Evolutionary conservation across 2,888 invertebrate species (phyloP).

Genomic region (Ochropleura plecta): DNA sequence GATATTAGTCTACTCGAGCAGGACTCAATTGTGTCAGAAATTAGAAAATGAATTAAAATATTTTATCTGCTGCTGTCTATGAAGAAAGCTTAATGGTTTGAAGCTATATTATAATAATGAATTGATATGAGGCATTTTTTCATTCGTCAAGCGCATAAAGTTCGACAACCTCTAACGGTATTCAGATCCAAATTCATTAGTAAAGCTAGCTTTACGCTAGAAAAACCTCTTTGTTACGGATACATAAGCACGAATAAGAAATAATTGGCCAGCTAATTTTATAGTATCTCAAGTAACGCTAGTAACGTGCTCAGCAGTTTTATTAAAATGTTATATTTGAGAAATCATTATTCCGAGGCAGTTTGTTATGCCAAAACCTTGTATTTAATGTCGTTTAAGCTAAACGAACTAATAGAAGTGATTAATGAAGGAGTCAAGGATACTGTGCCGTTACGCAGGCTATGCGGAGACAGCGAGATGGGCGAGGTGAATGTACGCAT

Average conservation of each 20-base stretch:
- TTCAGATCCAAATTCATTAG: conserved; percentile 81
- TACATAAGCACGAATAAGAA: conserved; percentile 38
- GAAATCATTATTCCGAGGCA: neutral
- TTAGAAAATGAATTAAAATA: neutral
- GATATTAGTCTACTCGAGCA: neutral
- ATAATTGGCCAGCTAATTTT: conserved; percentile 7
- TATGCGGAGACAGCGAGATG: conserved; percentile 80
- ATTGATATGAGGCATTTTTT: conserved; percentile 17
- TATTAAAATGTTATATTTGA: neutral
- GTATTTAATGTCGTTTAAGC: neutral
- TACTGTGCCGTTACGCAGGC: conserved; percentile 53
- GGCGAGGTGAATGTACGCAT: conserved; percentile 89
- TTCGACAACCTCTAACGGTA: conserved; percentile 86
- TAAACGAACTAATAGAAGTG: conserved; percentile 11
- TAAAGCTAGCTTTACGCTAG: conserved; percentile 61
- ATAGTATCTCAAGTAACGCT: neutral
- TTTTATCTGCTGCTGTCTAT: neutral
- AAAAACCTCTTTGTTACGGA: conserved; percentile 39
- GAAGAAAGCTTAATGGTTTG: conserved; percentile 11
- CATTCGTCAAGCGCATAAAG: conserved; percentile 73
- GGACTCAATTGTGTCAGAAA: neutral
- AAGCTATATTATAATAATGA: conserved; percentile 1
- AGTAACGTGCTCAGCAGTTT: neutral
- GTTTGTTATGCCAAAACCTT: neutral
- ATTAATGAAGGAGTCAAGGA: conserved; percentile 49